Conservation (phyloP, 1,140 invertebrate genomes). For the Aphidius gifuensis region DNA sequence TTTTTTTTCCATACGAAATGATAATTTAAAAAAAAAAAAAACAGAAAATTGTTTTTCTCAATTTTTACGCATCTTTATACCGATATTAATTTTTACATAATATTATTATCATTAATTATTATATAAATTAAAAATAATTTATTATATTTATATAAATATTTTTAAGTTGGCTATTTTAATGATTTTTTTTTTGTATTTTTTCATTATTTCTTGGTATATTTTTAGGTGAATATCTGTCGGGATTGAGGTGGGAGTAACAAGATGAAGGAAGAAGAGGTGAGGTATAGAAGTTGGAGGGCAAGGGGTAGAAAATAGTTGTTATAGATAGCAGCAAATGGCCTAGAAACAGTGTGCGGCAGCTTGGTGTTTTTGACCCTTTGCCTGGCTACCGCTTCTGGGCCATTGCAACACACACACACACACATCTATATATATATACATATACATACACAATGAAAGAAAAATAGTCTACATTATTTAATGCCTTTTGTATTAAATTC, state of each 20-base stretch:
- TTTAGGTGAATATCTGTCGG: no score
- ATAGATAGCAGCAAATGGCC: slow-evolving; percentile 56
- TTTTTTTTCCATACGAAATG: no score
- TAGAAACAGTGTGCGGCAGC: slow-evolving; percentile 50
- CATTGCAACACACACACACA: slow-evolving; percentile 40
- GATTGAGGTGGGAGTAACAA: no score
- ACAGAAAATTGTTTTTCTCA: no score
- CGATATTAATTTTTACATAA: slow-evolving; percentile 18
- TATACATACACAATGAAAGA: no score
- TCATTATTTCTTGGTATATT: no score
- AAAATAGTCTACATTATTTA: no score
- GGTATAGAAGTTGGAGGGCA: slow-evolving; percentile 5
- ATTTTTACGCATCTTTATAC: no score
- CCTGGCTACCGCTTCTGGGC: slow-evolving; percentile 51
- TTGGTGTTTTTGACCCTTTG: slow-evolving; percentile 58
- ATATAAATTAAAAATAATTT: neutral
- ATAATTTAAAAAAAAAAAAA: neutral
- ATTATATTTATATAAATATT: neutral
- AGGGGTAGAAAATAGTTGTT: slow-evolving; percentile 34
- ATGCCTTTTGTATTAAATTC: no score
- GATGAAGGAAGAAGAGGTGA: slow-evolving; percentile 5
- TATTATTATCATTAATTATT: neutral
- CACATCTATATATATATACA: neutral
- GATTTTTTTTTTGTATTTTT: no score
- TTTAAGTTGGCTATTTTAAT: no score